A percentile compares a stretch with the other conserved stretches of the same genome.
Evolutionary conservation across 2,113 vertebrate genomes (phyloP).

Genomic region (Coreoperca whiteheadi): DNA sequence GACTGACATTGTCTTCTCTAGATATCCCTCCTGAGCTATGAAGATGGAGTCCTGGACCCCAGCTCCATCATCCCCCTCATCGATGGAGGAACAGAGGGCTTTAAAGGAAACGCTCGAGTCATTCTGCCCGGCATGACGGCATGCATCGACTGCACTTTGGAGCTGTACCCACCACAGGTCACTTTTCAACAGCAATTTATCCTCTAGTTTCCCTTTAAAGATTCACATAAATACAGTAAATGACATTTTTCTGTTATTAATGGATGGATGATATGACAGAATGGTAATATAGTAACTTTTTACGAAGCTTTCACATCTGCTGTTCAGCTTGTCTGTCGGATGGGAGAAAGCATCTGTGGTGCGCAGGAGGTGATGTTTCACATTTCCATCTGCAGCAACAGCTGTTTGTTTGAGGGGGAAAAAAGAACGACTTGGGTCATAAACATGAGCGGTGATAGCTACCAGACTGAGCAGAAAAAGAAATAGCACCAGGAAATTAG

Average conservation of each 20-base stretch:
- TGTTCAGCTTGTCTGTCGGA: not conserved
- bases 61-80: slow-evolving; percentile 97
- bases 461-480: too few species aligned
- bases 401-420: slow-evolving; percentile 3
- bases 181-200: not conserved
- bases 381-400: slow-evolving; percentile 35
- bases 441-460: not conserved
- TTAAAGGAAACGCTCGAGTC: slow-evolving; percentile 97
- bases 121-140: slow-evolving; percentile 98
- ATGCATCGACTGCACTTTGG: slow-evolving; percentile 96
- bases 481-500: too few species aligned
- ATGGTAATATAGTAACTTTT: not conserved
- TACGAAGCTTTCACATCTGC: not conserved
- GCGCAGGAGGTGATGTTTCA: not conserved
- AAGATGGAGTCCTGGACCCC: slow-evolving; percentile 93
- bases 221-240: not conserved
- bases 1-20: slow-evolving; percentile 25
- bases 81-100: slow-evolving; percentile 97
- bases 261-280: not conserved
- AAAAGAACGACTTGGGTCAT: not conserved
- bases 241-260: not conserved
- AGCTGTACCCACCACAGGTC: slow-evolving; percentile 98
- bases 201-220: not conserved
- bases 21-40: slow-evolving; percentile 92
- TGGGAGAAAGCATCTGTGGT: slow-evolving; percentile 10